Evolutionary conservation across 2,113 vertebrate genomes (phyloP).

Genomic region (Aix galericulata): DNA sequence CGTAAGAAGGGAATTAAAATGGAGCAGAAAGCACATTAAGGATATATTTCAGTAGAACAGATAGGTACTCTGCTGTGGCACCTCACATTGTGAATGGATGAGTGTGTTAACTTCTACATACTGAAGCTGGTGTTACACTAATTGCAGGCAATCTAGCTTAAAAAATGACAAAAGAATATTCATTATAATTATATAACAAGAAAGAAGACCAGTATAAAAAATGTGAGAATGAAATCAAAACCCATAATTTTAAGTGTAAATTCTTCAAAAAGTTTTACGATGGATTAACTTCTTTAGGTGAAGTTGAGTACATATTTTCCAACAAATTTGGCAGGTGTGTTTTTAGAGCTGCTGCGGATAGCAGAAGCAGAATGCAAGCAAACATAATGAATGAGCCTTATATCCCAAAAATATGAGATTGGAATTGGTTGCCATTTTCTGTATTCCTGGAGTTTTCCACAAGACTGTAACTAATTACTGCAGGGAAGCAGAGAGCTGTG

Average conservation of each 20-base stretch:
- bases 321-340: neutral
- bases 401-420: neutral
- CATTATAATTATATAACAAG: neutral
- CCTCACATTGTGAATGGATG: neutral
- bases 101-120: neutral
- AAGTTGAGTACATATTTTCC: neutral
- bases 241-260: neutral
- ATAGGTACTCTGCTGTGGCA: neutral
- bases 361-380: neutral
- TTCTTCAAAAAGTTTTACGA: neutral
- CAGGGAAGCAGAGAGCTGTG: neutral
- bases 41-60: neutral
- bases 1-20: neutral
- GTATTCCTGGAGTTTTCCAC: neutral
- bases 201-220: neutral
- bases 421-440: neutral
- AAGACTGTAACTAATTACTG: neutral
- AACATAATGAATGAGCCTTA: neutral
- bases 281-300: neutral
- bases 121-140: neutral
- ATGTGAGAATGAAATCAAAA: neutral
- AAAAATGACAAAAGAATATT: neutral
- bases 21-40: neutral
- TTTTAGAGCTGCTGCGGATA: neutral
- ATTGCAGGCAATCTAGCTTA: neutral